Percentiles rank a stretch among this genome's conserved stretches.
Evolutionary conservation across 2,888 invertebrate species (phyloP).

Genomic region (Macaria liturata): DNA sequence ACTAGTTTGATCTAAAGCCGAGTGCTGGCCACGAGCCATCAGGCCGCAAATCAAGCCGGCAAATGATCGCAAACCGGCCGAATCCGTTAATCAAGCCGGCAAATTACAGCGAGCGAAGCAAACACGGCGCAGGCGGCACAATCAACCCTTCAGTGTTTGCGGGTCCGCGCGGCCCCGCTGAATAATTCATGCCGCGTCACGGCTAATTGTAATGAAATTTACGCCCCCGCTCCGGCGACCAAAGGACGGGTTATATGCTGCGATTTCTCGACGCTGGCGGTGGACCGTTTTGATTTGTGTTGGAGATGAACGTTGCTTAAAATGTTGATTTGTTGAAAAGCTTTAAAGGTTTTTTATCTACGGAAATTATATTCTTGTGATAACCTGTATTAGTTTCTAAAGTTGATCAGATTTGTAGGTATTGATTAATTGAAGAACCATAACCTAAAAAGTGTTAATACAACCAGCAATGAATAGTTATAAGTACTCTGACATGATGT

Average conservation of each 20-base stretch:
- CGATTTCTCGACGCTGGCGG: conserved; percentile 8
- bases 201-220: conserved; percentile 83
- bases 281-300: not conserved
- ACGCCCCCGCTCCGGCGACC: conserved; percentile 49
- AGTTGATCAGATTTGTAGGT: too few species aligned
- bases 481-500: too few species aligned
- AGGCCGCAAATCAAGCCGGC: conserved; percentile 27
- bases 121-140: conserved; percentile 52
- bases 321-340: too few species aligned
- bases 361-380: too few species aligned
- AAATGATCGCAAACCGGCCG: conserved; percentile 35
- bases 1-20: conserved; percentile 3
- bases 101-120: conserved; percentile 64
- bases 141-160: conserved; percentile 78
- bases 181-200: conserved; percentile 75
- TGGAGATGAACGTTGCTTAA: too few species aligned
- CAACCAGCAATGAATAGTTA: too few species aligned
- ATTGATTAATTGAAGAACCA: too few species aligned
- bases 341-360: too few species aligned
- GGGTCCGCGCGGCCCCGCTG: conserved; percentile 57
- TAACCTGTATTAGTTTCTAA: too few species aligned
- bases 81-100: conserved; percentile 56
- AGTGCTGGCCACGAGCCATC: conserved; percentile 1
- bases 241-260: conserved; percentile 32
- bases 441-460: too few species aligned